Evolutionary conservation across 2,888 invertebrate species (phyloP), one percentile per base, ranked within the genome.

Genomic region (Plemyria rubiginata): DNA sequence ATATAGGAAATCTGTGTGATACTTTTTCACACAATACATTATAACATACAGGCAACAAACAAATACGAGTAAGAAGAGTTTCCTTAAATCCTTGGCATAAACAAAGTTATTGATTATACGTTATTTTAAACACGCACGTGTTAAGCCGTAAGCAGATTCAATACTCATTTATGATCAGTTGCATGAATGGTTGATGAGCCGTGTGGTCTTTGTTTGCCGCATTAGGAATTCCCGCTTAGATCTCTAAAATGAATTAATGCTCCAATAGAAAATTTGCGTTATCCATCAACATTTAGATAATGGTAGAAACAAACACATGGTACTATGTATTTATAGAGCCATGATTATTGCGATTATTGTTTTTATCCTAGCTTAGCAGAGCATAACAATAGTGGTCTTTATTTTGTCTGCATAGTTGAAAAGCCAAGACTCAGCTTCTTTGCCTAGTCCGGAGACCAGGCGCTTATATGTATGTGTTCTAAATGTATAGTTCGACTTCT

Each of bases 51-150:
- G 32, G 32, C 43, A 28, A 60, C 9, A 22, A 46, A 72, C 64
- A 70, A 65, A 15, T 45, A 64, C 54, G 59, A 60, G 49, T 61
- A 32, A 49, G 45, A 45, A 57, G 46, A 48, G 32, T 63, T 57
- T 54, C 38, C 46, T 32, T 60, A 64, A 63, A 67, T 62, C 68
- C 67, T 70, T 70, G 68, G 62, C 62, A 65, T 54, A 62, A 64
- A 65, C 68, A 60, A 55, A 60, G 45, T 54, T 64, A 62, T 63
- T 62, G 62, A 65, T 67, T 59, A 62, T 60, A 62, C 54, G 49
- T 59, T 53, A 69, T 64, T 65, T 60, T 54, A 64, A 68, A 61
- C 66, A 68, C 68, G 68, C 66, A 60, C 62, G 52, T 67, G 66
- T 67, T 58, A 59, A 56, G 54, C 43, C 40, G 52, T 67, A 53